Conservation (phyloP, 2,888 invertebrate species). For the Amphipyra tragopoginis region DNA sequence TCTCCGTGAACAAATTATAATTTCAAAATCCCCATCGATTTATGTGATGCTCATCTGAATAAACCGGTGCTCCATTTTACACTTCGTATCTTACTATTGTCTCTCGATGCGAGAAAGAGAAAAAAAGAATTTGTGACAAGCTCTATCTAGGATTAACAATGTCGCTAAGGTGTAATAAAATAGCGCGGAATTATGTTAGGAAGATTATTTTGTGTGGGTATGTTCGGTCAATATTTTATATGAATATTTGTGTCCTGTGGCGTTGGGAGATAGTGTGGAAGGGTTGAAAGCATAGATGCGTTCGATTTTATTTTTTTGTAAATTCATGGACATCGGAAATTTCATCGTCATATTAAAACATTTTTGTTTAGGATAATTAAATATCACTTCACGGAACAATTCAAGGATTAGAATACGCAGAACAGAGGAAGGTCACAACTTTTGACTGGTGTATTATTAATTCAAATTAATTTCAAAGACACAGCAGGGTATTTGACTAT, state of each 20-base stretch:
- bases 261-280: slow-evolving; percentile 30
- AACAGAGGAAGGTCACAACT: no score
- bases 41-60: slow-evolving; percentile 87
- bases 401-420: no score
- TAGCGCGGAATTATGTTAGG: slow-evolving; percentile 57
- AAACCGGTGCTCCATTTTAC: slow-evolving; percentile 83
- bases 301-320: slow-evolving; percentile 23
- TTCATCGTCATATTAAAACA: not conserved
- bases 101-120: slow-evolving; percentile 60
- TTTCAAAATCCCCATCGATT: slow-evolving; percentile 88
- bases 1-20: slow-evolving; percentile 88
- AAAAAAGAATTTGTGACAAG: slow-evolving; percentile 46
- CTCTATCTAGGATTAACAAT: slow-evolving; percentile 57
- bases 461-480: no score
- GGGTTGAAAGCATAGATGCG: slow-evolving; percentile 32
- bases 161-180: slow-evolving; percentile 59
- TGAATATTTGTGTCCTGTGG: slow-evolving; percentile 50
- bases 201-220: slow-evolving; percentile 57
- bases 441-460: no score
- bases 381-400: no score
- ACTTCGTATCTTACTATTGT: slow-evolving; percentile 72
- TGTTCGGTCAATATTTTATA: slow-evolving; percentile 54
- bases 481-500: no score
- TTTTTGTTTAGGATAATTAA: no score
- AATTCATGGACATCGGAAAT: not conserved